Percentiles rank a stretch among this genome's conserved stretches.
Evolutionary conservation across 2,113 vertebrate species (phyloP).

Genomic region (Pseudorhombus dupliciocellatus): DNA sequence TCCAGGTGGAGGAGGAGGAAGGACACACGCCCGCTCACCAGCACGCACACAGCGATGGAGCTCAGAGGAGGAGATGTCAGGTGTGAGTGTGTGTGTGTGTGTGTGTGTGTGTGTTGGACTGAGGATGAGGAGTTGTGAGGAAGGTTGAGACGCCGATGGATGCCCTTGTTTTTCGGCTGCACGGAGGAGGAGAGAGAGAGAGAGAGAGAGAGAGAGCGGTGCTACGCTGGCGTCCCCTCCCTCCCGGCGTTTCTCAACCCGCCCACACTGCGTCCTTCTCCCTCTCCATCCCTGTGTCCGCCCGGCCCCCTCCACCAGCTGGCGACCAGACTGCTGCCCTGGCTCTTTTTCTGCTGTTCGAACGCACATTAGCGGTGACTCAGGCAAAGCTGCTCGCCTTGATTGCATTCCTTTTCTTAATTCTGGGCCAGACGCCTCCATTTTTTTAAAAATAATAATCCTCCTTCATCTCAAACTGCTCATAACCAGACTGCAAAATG

Average conservation of each 20-base stretch:
- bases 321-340: slow-evolving; percentile 64
- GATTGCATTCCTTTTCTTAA: neutral
- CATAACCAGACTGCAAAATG: slow-evolving; percentile 78
- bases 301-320: slow-evolving; percentile 39
- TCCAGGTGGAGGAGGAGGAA: slow-evolving; percentile 29
- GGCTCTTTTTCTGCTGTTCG: slow-evolving; percentile 47
- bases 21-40: neutral
- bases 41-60: neutral
- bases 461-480: neutral
- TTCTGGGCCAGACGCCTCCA: neutral
- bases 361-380: slow-evolving; percentile 62
- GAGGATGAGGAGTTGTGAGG: slow-evolving; percentile 12
- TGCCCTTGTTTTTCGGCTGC: slow-evolving; percentile 73
- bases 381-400: slow-evolving; percentile 48
- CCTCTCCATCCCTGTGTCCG: slow-evolving; percentile 11
- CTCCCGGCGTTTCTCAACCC: slow-evolving; percentile 77
- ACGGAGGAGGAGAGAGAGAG: slow-evolving; percentile 25
- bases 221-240: slow-evolving; percentile 77
- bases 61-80: slow-evolving; percentile 3
- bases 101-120: neutral
- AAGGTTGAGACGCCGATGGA: slow-evolving; percentile 39
- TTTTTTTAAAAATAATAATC: neutral
- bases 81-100: neutral
- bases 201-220: slow-evolving; percentile 43
- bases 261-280: slow-evolving; percentile 88